Evolutionary conservation across 2,113 vertebrate species (phyloP), one percentile per base, ranked within the genome.

Genomic region (Myiopsitta monachus): DNA sequence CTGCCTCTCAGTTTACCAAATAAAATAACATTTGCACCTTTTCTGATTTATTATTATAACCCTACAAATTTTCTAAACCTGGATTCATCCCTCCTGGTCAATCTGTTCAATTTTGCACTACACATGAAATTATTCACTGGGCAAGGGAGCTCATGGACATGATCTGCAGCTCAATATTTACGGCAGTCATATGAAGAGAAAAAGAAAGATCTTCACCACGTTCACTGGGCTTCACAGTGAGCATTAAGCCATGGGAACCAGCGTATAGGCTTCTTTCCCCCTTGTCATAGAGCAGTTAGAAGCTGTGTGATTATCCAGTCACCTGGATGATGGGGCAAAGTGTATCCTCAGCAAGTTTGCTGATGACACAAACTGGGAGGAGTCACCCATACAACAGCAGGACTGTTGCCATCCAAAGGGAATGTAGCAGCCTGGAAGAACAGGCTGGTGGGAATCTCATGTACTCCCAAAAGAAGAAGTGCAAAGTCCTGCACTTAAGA

Each of bases 181-280:
- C 14, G 33, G 6, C 24, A 22, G 68, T 64, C 15, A 13, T 69
- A n/a, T 0, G 3, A 16, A 69, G 8, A 54, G 27, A 28, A 31
- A 70, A 83, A 49, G 8, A 23, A 84, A 51, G 4, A 21, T 7
- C 41, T 44, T 44, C 17, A 44, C 9, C 33, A 27, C 12, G 2
- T 33, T 67, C 31, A 59, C 18, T 22, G 38, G 18, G 8, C 75
- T 79, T 63, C 39, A 91, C 22, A 38, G 9, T 36, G 9, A 82
- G 1, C 3, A 33, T 75, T 75, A 41, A 75, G 7, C 13, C 26
- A 41, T 0, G 0, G 13, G 22, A 96, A 49, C 1, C 2, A 15
- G 18, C 8, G 24, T 28, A 30, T 12, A 43, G 9, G 9, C 27
- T 82, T 64, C 10, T 51, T 66, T 36, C 14, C 4, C 27, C 43